Base-by-base conservation (phyloP, 2,113 vertebrate genomes). In the Oreochromis tanganicae region DNA sequence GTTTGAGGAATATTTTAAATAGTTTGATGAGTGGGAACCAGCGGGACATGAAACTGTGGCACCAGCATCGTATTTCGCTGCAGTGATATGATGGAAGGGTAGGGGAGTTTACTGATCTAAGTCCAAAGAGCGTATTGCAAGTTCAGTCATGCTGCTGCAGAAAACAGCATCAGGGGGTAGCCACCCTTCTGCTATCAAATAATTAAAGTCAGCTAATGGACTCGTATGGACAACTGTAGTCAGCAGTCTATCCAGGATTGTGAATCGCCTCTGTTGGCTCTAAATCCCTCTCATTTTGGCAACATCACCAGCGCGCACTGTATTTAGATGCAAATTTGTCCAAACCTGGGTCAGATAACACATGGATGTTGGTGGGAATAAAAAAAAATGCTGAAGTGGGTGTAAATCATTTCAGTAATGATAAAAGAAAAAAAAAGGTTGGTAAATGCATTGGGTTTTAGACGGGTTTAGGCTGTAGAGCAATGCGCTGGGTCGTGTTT, bases 321-420 rank as follows among this genome's bases (percentile, higher is more conserved):
- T 91, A 95, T 96, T 96, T 95, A 94, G 91, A 96, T 95, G 95
- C 93, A 95, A 96, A 96, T 96, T 94, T 96, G 84, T 82, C 87
- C 89, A 94, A 95, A 92, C 95, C 89, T 34, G n/a, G 93, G 94
- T 96, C 90, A 93, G 91, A 95, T 92, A 92, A 90, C 84, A 81
- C 63, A 75, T 90, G 92, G 89, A 94, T 89, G 92, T 94, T 78
- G 56, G 86, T 86, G 80, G 79, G 88, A 89, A 86, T 32, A 85
- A 80, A 94, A 80, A 94, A 46, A 78, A 95, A 91, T 90, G 94
- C 93, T 95, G 94, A 95, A 85, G 81, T 92, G 83, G 91, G 91
- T 94, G 87, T 94, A 94, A 95, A 93, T 92, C 87, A 88, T 91
- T 93, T 92, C 82, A 91, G 85, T 79, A 54, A 92, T 83, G 91